Base-by-base conservation (phyloP, 2,113 vertebrate species). In the Scartelaos histophorus region DNA sequence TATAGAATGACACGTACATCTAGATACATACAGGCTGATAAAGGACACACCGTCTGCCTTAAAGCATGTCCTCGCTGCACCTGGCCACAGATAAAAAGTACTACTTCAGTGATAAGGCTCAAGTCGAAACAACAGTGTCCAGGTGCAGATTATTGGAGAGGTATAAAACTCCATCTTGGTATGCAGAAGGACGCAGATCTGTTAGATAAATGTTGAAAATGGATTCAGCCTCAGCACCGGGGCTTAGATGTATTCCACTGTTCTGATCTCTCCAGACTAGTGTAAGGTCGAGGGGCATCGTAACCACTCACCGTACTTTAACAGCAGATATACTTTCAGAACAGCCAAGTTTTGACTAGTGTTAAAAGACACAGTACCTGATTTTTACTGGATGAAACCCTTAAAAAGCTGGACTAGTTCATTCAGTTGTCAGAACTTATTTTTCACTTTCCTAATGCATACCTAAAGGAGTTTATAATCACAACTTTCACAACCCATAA, bases 181-280 rank as follows among this genome's bases (percentile, higher is more conserved):
- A 92, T 93, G 92, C 90, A 90, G 85, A 91, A 80, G 82, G 87
- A 85, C 75, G 82, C 75, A 85, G 89, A 91, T 91, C 80, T 73
- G 82, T 86, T 75, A 70, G 89, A 90, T 91, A 91, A 79, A 82
- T 81, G 79, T 71, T 79, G 81, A 17, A 82, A 79, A 74, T 83
- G 82, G 34, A 87, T 87, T 87, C 75, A 56, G 75, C 86, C 85
- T 82, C 82, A 83, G 80, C 84, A 83, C 66, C 81, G 68, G 58
- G 47, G 87, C 88, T 91, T 82, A 83, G 90, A 89, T 85, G 82
- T 86, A 87, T 90, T 89, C 84, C 46, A 53, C 84, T 85, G 85
- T 88, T 89, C 85, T 85, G 88, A 88, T 90, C 87, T 90, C 86
- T 70, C 83, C 76, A 88, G 86, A 88, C 80, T 84, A 79, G 85